A percentile compares a stretch with the other conserved stretches of the same genome.
Evolutionary conservation across 1,140 invertebrate species (phyloP).

Genomic region (Pseudomyrmex dendroicus): DNA sequence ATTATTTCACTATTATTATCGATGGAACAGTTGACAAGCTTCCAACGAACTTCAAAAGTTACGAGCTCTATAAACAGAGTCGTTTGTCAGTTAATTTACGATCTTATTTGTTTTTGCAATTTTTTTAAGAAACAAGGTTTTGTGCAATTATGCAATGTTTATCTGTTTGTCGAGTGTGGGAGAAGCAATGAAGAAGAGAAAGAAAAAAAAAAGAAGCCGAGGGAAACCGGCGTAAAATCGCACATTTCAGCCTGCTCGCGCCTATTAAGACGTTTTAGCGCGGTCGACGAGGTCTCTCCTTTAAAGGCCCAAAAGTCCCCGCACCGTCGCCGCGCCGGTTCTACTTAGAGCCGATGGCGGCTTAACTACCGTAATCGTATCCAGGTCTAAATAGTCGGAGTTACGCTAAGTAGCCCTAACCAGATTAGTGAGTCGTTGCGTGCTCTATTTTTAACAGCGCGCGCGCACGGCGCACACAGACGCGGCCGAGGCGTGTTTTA

Average conservation of each 20-base stretch:
- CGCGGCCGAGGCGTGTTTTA: constrained; percentile 61
- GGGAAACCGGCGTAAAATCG: constrained; percentile 71
- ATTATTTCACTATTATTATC: too few species aligned
- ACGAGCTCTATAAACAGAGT: too few species aligned
- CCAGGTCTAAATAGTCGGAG: constrained; percentile 84
- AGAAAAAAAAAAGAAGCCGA: constrained; percentile 53
- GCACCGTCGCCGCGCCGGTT: constrained; percentile 27
- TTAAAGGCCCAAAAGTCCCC: constrained; percentile 49
- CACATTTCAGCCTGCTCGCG: constrained; percentile 67
- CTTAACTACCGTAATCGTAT: constrained; percentile 80
- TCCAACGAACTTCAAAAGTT: too few species aligned
- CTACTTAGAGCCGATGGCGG: constrained; percentile 68
- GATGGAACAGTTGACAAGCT: too few species aligned
- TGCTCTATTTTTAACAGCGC: constrained; percentile 84
- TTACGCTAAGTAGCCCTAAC: constrained; percentile 85
- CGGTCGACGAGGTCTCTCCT: constrained; percentile 75
- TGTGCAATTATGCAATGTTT: not conserved
- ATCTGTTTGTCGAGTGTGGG: not conserved
- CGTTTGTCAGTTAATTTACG: too few species aligned
- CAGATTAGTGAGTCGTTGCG: constrained; percentile 85
- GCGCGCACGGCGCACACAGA: constrained; percentile 44
- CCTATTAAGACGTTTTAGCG: constrained; percentile 83
- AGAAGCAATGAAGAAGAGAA: not conserved
- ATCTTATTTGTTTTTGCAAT: too few species aligned
- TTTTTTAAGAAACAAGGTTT: not conserved